Percentiles rank a stretch among this genome's conserved stretches.
Conservation (phyloP, 1,140 invertebrate species). For the Platyura marginata region DNA sequence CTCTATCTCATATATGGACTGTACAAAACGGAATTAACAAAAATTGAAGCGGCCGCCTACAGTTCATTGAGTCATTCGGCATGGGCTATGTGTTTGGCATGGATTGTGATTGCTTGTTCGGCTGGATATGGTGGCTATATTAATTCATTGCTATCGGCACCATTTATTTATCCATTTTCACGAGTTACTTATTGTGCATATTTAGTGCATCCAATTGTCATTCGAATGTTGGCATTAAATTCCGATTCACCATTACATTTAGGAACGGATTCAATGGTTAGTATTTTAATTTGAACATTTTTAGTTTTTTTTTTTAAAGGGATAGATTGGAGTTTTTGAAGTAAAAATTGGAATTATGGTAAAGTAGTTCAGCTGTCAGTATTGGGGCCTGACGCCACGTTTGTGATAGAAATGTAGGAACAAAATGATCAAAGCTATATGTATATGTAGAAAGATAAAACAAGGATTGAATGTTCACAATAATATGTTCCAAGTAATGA, state of each 20-base stretch:
- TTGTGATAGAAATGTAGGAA: too few species aligned
- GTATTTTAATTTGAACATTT: slow-evolving; percentile 13
- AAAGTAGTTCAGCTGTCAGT: too few species aligned
- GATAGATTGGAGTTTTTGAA: too few species aligned
- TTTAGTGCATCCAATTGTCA: slow-evolving; percentile 60
- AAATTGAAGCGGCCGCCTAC: slow-evolving; percentile 55
- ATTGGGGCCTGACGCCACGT: too few species aligned
- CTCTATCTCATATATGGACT: slow-evolving; percentile 57
- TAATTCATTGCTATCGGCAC: slow-evolving; percentile 49
- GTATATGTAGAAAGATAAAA: too few species aligned
- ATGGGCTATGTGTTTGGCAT: slow-evolving; percentile 64
- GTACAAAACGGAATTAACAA: slow-evolving; percentile 46
- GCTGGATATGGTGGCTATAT: slow-evolving; percentile 70
- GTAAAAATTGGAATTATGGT: too few species aligned
- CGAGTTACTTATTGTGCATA: slow-evolving; percentile 71
- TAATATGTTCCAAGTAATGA: too few species aligned
- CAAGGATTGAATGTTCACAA: too few species aligned
- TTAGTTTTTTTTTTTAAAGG: background rate
- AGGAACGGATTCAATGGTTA: slow-evolving; percentile 52
- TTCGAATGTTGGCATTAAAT: slow-evolving; percentile 53
- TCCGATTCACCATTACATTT: slow-evolving; percentile 61
- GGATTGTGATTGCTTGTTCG: slow-evolving; percentile 77
- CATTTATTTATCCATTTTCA: slow-evolving; percentile 62
- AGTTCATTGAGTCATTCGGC: slow-evolving; percentile 65
- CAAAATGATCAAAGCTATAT: too few species aligned